Percentiles rank a stretch among this genome's conserved stretches.
These are phyloP conservation scores for Harmothoe impar DNA, from an alignment of 2,888 invertebrate species.

Conservation along the genomic window DNA sequence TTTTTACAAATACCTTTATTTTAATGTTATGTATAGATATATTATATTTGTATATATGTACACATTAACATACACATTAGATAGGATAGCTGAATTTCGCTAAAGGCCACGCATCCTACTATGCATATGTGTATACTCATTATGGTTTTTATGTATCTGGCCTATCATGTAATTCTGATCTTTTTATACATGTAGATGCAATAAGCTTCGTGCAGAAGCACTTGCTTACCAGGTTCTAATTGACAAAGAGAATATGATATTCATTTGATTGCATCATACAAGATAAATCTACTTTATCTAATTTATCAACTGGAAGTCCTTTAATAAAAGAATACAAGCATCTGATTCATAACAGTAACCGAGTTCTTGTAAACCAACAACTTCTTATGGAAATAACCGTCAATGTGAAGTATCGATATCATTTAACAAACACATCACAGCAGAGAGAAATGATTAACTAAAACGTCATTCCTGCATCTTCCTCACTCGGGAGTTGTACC, in stretches of 20 bases:
- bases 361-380: background rate
- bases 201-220: no score
- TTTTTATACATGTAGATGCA: background rate
- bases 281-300: no score
- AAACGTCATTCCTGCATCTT: background rate
- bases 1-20: slow-evolving; percentile 11
- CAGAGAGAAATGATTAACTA: background rate
- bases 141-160: background rate
- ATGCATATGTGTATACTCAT: background rate
- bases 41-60: background rate
- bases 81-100: background rate
- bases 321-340: background rate
- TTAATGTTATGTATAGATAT: background rate
- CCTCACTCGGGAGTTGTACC: background rate
- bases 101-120: slow-evolving; percentile 32
- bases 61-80: background rate
- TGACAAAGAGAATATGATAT: no score
- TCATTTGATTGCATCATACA: no score
- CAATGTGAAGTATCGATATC: background rate
- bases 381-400: background rate
- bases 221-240: no score
- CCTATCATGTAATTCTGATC: background rate
- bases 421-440: slow-evolving; percentile 28
- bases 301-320: background rate
- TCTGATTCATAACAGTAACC: background rate